Base-by-base conservation (phyloP, 2,113 vertebrate genomes). In the Pomatorhinus ruficollis region DNA sequence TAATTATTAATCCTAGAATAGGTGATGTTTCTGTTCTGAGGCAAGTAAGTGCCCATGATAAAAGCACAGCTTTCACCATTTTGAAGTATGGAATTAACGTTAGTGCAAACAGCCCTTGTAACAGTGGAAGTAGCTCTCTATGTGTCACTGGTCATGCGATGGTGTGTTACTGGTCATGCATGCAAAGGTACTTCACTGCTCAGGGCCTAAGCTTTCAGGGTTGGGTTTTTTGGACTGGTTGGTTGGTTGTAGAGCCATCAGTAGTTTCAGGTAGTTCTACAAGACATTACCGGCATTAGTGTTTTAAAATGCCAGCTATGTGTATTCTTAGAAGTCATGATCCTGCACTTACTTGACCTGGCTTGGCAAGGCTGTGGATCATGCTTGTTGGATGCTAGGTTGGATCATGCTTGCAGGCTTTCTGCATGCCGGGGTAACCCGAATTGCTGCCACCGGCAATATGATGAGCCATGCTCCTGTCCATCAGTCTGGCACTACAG, bases 391-490 rank as follows among this genome's bases (percentile, higher is more conserved):
- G 42, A 44, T 44, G 42, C 42, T 23, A 14, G n/a, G 22, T 2
- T 44, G 20, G 31, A 12, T 53, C 13, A 11, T 28, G 16, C 23
- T 19, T 12, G 25, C 16, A 24, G 35, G 16, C 57, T 18, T 44
- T 45, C 28, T 47, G 33, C 1, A 0, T 22, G 42, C 44, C 0
- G 0, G 31, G 18, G 40, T 42, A 69, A 66, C 79, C 47, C 1
- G 1, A 35, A 19, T 76, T 90, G 35, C 40, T 6, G 2, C 23
- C 18, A 5, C 21, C 1, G 1, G n/a, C 0, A 7, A 2, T 3
- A 11, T 3, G 10, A 11, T 40, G 10, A 20, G 39, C 49, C 15
- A 0, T 5, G 4, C 14, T 31, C 20, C 35, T 61, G 31, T 83
- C 64, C 0, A 0, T 40, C 63, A 80, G 52, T 33, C 30, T 0